phyloP scores from a whole-genome alignment of 2,888 invertebrate species.

The Strigamia crassipes region DNA sequence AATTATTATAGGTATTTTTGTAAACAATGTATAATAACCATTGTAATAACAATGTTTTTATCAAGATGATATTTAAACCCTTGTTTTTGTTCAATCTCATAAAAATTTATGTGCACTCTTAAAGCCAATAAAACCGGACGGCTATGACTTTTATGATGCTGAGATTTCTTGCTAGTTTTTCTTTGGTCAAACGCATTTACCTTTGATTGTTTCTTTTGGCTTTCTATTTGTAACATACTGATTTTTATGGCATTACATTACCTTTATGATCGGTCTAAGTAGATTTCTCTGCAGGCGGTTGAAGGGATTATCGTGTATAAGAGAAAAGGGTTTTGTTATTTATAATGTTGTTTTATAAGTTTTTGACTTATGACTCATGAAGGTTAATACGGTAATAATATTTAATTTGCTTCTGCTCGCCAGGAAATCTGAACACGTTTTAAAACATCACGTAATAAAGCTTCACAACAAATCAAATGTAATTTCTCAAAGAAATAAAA shows the following conservation, averaged over 20 bases:
- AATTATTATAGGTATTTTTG: not conserved
- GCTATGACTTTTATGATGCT: not conserved
- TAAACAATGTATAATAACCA: not conserved
- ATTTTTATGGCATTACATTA: not conserved
- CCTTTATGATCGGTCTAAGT: slow-evolving; percentile 10
- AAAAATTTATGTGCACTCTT: slow-evolving; percentile 20
- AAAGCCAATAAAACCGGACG: not conserved
- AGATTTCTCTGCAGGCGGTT: not conserved
- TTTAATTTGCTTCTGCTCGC: too few relatives aligned
- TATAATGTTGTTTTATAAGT: not conserved
- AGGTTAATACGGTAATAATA: not conserved
- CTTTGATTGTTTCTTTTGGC: slow-evolving; percentile 3
- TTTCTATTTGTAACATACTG: slow-evolving; percentile 20
- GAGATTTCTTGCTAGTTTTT: not conserved
- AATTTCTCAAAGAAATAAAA: too few relatives aligned
- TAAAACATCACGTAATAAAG: too few relatives aligned
- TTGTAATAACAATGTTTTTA: not conserved
- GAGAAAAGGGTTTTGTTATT: not conserved
- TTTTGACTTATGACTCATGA: not conserved
- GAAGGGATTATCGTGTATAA: not conserved
- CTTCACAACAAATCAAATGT: too few relatives aligned
- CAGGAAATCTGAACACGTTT: too few relatives aligned
- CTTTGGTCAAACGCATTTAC: not conserved
- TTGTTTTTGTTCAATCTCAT: slow-evolving; percentile 5
- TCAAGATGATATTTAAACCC: slow-evolving; percentile 11